Conservation (phyloP, 2,888 invertebrate species). For the Chironomus tentans region DNA sequence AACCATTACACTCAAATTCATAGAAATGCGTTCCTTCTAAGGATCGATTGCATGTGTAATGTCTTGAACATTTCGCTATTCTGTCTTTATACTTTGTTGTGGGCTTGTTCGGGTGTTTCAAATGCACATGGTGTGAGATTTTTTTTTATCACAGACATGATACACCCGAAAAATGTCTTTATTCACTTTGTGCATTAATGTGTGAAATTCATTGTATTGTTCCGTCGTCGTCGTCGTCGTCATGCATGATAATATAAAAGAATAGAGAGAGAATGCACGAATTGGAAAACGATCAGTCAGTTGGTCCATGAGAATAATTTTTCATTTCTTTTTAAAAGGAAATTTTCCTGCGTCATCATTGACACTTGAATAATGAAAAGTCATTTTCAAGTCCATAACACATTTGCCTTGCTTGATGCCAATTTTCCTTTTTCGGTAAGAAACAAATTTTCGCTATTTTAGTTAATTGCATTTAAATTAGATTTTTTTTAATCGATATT, state of each 20-base stretch:
- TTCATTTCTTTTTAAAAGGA: not conserved
- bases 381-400: too few relatives aligned
- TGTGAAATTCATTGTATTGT: not conserved
- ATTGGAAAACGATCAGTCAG: not conserved
- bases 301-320: not conserved
- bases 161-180: not conserved
- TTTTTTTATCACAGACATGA: not conserved
- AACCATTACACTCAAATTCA: constrained; percentile 3
- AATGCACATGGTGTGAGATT: constrained; percentile 8
- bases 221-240: too few relatives aligned
- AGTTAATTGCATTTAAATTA: not conserved
- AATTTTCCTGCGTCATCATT: not conserved
- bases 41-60: constrained; percentile 17
- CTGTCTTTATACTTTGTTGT: constrained; percentile 20
- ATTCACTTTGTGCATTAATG: not conserved
- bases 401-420: not conserved
- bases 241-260: not conserved
- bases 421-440: constrained; percentile 21
- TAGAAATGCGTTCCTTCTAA: constrained; percentile 18
- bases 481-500: too few relatives aligned
- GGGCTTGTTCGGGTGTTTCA: not conserved
- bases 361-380: not conserved
- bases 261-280: not conserved
- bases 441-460: constrained; percentile 1
- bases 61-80: not conserved